phyloP scores from a whole-genome alignment of 1,140 invertebrate genomes.

The Drosophila carrolli region DNA sequence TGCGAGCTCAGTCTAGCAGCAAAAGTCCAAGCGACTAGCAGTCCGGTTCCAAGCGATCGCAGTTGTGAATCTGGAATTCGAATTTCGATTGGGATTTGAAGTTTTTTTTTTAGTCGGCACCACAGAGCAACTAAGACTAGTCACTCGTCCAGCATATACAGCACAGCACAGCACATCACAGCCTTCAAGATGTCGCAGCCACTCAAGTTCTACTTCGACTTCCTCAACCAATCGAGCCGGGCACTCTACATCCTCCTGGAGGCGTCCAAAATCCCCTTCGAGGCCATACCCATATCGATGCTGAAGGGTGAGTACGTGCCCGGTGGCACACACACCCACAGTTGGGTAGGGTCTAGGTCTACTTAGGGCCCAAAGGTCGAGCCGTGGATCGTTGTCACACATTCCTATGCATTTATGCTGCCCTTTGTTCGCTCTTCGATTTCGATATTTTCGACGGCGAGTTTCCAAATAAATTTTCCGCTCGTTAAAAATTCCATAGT shows the following conservation, averaged over 20 bases:
- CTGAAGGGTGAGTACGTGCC: conserved; percentile 85
- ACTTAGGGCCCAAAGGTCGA: conserved; percentile 45
- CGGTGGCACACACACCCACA: conserved; percentile 13
- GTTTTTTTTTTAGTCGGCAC: not conserved
- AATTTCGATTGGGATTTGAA: conserved; percentile 13
- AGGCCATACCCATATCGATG: conserved; percentile 86
- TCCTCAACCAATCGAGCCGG: conserved; percentile 90
- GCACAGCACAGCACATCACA: not conserved
- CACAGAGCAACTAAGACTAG: conserved; percentile 7
- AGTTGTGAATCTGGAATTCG: conserved; percentile 18
- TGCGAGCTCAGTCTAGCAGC: conserved; percentile 68
- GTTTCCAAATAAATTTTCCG: conserved; percentile 65
- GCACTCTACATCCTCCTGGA: conserved; percentile 90
- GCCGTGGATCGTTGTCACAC: conserved; percentile 2
- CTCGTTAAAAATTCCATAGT: conserved; percentile 61
- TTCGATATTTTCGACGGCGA: conserved; percentile 16
- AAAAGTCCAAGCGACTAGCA: conserved; percentile 52
- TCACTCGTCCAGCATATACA: not conserved
- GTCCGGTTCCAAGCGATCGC: conserved; percentile 20
- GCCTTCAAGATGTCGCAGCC: conserved; percentile 66
- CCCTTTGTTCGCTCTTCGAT: conserved; percentile 38
- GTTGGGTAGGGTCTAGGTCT: no score
- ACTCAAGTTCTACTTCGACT: conserved; percentile 89
- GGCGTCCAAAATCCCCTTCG: conserved; percentile 87
- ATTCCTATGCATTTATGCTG: conserved; percentile 47